A percentile compares a stretch with the other conserved stretches of the same genome.
Conservation (phyloP, 2,888 invertebrate genomes). For the Nycteola revayana region DNA sequence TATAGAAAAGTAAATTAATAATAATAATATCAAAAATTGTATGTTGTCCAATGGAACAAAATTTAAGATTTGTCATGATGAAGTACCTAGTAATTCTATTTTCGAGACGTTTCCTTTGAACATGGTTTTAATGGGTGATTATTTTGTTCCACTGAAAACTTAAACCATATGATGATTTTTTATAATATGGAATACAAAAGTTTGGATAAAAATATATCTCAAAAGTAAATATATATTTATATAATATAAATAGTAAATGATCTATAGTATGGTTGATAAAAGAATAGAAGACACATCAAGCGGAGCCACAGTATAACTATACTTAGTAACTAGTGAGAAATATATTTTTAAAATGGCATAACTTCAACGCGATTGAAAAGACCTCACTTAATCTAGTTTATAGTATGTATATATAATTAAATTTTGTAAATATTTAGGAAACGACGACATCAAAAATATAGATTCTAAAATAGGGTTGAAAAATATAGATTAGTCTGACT, state of each 20-base stretch:
- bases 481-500: constrained; percentile 26
- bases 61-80: too few species aligned
- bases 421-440: constrained; percentile 29
- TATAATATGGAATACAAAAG: too few species aligned
- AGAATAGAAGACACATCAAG: constrained; percentile 31
- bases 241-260: constrained; percentile 1
- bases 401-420: constrained; percentile 21
- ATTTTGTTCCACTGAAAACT: too few species aligned
- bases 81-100: too few species aligned
- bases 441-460: constrained; percentile 32
- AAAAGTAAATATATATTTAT: too few species aligned
- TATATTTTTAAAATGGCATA: constrained; percentile 27
- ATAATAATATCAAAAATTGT: too few species aligned
- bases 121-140: too few species aligned
- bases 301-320: constrained; percentile 35
- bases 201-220: too few species aligned
- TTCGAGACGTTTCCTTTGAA: too few species aligned
- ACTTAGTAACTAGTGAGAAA: constrained; percentile 40
- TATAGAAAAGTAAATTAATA: too few species aligned
- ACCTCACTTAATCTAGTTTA: constrained; percentile 16
- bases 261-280: background rate
- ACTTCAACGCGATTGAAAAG: constrained; percentile 18
- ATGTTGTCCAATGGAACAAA: too few species aligned
- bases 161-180: too few species aligned
- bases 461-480: constrained; percentile 26